Conservation (phyloP, 2,888 invertebrate genomes). For the Cerastis leucographa region DNA sequence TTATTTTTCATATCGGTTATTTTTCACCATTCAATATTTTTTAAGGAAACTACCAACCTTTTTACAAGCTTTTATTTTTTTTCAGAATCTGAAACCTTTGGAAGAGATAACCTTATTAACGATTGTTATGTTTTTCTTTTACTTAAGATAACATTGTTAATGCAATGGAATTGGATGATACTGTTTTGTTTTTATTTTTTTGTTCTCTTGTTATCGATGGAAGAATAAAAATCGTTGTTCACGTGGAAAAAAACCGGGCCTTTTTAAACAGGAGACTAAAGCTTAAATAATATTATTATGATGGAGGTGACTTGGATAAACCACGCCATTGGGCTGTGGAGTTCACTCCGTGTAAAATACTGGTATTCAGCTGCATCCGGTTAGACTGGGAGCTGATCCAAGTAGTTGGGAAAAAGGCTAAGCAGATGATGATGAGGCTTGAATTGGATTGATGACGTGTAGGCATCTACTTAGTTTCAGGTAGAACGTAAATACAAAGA, state of each 20-base stretch:
- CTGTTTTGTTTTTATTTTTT: not conserved
- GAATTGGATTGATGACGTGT: not conserved
- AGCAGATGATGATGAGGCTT: not conserved
- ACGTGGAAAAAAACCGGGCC: not conserved
- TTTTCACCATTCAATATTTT: not conserved
- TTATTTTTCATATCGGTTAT: not conserved
- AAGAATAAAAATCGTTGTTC: not conserved
- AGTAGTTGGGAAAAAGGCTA: not conserved
- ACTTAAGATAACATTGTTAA: slow-evolving; percentile 11
- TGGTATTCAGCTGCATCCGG: not conserved
- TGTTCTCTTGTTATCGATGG: not conserved
- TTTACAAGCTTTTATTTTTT: not conserved
- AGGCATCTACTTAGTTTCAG: not conserved
- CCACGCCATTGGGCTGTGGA: not conserved
- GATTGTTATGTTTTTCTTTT: slow-evolving; percentile 16
- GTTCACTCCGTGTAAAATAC: not conserved
- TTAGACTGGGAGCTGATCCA: not conserved
- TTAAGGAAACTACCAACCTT: not conserved
- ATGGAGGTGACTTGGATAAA: not conserved
- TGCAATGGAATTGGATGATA: slow-evolving; percentile 12
- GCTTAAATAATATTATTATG: not conserved
- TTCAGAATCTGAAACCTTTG: not conserved
- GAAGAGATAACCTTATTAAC: slow-evolving; percentile 20
- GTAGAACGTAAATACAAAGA: not conserved
- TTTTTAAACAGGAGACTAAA: not conserved